Evolutionary conservation across 2,113 vertebrate species (phyloP).

Genomic region (Thermophis baileyi): DNA sequence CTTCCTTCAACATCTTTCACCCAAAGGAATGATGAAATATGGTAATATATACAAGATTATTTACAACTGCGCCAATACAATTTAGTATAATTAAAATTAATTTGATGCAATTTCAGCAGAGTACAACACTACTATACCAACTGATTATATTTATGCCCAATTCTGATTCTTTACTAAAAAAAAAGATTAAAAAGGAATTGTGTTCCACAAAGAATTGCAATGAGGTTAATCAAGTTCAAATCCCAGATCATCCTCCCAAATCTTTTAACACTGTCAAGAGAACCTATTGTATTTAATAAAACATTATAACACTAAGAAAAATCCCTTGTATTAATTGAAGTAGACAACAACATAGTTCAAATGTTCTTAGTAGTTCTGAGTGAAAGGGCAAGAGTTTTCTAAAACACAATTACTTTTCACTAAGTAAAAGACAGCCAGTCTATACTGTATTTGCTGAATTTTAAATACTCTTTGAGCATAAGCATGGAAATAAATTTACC

Average conservation of each 20-base stretch:
- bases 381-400: neutral
- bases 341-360: neutral
- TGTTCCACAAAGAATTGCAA: neutral
- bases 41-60: neutral
- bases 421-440: neutral
- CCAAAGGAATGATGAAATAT: neutral
- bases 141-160: neutral
- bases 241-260: neutral
- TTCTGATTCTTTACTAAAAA: neutral
- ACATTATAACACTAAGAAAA: neutral
- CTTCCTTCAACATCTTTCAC: neutral
- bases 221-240: neutral
- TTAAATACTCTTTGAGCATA: neutral
- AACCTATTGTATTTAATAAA: neutral
- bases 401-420: neutral
- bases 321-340: neutral
- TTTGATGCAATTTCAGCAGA: neutral
- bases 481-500: neutral
- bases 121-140: neutral
- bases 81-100: neutral
- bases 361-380: neutral
- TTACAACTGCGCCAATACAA: neutral
- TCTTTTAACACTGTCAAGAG: neutral
- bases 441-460: neutral
- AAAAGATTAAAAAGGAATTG: neutral